Base-by-base conservation (phyloP, 2,113 vertebrate species). In the Podarcis muralis region DNA sequence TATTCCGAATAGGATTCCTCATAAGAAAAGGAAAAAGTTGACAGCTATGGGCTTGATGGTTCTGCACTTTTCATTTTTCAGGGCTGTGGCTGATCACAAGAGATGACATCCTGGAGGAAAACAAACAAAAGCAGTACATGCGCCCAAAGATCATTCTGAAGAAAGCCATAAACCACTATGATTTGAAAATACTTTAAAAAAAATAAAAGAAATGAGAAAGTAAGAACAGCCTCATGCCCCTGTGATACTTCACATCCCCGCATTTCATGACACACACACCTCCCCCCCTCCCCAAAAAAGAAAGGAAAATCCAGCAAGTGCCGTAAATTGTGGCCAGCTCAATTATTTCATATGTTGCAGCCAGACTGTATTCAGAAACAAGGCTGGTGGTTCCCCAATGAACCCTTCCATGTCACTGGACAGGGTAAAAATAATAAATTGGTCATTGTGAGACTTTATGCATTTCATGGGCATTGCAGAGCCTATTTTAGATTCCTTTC, bases 381-480 rank as follows among this genome's bases (percentile, higher is more conserved):
- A 96, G 95, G 92, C 95, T 96, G 94, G 94, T 94, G 94, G 95
- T 94, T 97, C 97, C 96, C 97, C 89, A 93, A 95, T 96, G 97
- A 83, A 95, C 79, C 92, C 90, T 97, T 96, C 88, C 4, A 1
- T 94, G 87, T 92, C 92, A 92, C 95, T 94, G 96, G 96, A 96
- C 95, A 95, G 93, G 93, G 94, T 94, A 94, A 95, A 97, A 96
- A 95, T 96, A 96, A 97, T 96, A 97, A 97, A 97, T 97, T 69
- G 93, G 94, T 95, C 96, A 95, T 90, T 95, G 95, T 88, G 92
- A 96, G 95, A 95, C 93, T 93, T 87, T 90, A 85, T 86, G 88
- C 92, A 89, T 93, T 97, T 95, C 89, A 87, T 93, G 88, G 89
- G 93, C 93, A 94, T 92, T 92, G 91, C 93, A 93, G 35, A 92